Base-by-base conservation (phyloP, 2,888 invertebrate genomes). In the Agrenia bidenticulata region DNA sequence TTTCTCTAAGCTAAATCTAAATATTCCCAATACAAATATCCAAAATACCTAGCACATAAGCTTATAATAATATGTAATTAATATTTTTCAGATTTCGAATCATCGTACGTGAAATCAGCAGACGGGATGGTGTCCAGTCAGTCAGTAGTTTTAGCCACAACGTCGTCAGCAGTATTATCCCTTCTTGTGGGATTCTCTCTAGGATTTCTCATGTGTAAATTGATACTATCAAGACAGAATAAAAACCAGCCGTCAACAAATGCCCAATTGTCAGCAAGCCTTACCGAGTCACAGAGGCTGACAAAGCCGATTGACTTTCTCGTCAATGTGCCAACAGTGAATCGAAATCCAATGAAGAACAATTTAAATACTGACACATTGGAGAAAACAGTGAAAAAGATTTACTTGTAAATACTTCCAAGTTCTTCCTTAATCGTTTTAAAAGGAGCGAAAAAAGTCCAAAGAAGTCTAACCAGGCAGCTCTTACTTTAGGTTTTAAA, bases 331-430 rank as follows among this genome's bases (percentile, higher is more conserved):
- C 64, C 69, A 32, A 45, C 45, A 5, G 9, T 19, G 4, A 45
- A 19, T 45, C 64, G 62, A 45, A 66, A 70, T 32, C 72, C 72
- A 45, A 62, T 70, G 26, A 75, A 75, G 63, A 73, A 75, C 54
- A 73, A 75, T 59, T 60, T 73, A 37, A 70, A 24, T 13, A 27
- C 75, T 37, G 73, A 70, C 59, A 73, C 73, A 19, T 59, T 73
- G 49, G 75, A 75, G 62, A 75, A 73, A 66, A 75, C 73, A 55
- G 73, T 73, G 60, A 75, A 75, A 50, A 75, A 73, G 55, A 73
- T 75, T 55, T 75, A 75, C 64, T 60, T 75, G 59, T 73, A 73
- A 32, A n/a, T n/a, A n/a, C n/a, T n/a, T n/a, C n/a, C n/a, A n/a
- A n/a, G n/a, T n/a, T n/a, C n/a, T n/a, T n/a, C n/a, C n/a, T n/a